Evolutionary conservation across 2,113 vertebrate genomes (phyloP).

Genomic region (Scytalopus superciliaris): DNA sequence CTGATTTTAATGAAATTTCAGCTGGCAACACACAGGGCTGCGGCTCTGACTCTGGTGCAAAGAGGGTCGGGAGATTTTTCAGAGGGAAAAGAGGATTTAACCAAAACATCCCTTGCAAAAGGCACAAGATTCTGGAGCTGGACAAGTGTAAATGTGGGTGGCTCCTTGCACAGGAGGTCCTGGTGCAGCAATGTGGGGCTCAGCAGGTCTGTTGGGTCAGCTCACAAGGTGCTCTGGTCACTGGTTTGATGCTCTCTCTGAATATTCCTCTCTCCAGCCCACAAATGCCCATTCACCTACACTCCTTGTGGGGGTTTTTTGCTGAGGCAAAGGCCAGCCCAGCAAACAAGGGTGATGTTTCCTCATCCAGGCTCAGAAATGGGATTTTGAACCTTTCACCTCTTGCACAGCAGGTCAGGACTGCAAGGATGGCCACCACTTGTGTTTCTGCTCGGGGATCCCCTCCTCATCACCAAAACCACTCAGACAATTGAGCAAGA

Average conservation of each 20-base stretch:
- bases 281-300: accelerated
- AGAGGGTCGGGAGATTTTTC: not conserved
- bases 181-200: not conserved
- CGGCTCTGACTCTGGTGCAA: not conserved
- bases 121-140: not conserved
- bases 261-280: not conserved
- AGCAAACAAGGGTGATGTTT: not conserved
- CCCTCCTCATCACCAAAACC: not conserved
- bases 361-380: not conserved
- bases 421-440: not conserved
- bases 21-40: accelerated
- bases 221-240: accelerated
- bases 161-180: not conserved
- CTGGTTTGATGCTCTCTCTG: not conserved
- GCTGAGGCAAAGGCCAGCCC: not conserved
- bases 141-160: not conserved
- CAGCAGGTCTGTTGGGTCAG: not conserved
- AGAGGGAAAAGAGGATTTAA: not conserved
- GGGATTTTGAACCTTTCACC: not conserved
- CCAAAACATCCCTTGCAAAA: not conserved
- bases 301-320: not conserved
- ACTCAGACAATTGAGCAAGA: not conserved
- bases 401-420: not conserved
- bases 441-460: not conserved
- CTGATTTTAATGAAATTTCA: slow-evolving; percentile 4